Base-by-base conservation (phyloP, 2,113 vertebrate genomes). In the Elephantulus edwardii region DNA sequence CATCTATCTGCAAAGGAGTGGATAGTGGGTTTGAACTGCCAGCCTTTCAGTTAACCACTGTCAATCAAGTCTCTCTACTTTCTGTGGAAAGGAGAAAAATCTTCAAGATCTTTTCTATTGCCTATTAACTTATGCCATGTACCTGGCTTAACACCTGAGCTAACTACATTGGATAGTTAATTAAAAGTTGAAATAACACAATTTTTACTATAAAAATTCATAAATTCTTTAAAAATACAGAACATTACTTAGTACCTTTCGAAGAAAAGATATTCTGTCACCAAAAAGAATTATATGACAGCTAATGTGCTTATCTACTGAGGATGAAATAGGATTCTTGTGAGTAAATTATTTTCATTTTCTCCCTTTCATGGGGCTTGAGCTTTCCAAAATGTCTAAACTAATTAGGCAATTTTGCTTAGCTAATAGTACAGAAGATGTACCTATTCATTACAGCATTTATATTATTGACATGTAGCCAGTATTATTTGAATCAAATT, bases 331-430 rank as follows among this genome's bases (percentile, higher is more conserved):
- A 35, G 6, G 14, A 82, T 68, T 82, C 40, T 4, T 66, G 0
- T 42, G 10, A 64, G 20, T n/a, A 35, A n/a, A 13, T 46, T 78
- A 11, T 28, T 81, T 88, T 90, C 11, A 66, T 86, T 89, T 82
- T 88, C 71, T 75, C 11, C 54, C 22, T 76, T 40, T 92, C 3
- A 56, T 8, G 5, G 11, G 42, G 1, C 1, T n/a, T 87, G 78
- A 87, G 3, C 44, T 88, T 85, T 93, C 81, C 38, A 90, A 85
- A 94, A 72, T 94, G 8, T 28, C 24, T 62, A 74, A 82, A 91
- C 62, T 52, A 9, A 16, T 68, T 72, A 56, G 33, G 16, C 54
- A 66, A 3, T 71, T 93, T 82, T 80, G 28, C 40, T 91, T 94
- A 91, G 35, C 35, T 78, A 78, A 78, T 35, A 79, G 16, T 42